Evolutionary conservation across 2,888 invertebrate genomes (phyloP).

Genomic region (Lucinisca nassula): DNA sequence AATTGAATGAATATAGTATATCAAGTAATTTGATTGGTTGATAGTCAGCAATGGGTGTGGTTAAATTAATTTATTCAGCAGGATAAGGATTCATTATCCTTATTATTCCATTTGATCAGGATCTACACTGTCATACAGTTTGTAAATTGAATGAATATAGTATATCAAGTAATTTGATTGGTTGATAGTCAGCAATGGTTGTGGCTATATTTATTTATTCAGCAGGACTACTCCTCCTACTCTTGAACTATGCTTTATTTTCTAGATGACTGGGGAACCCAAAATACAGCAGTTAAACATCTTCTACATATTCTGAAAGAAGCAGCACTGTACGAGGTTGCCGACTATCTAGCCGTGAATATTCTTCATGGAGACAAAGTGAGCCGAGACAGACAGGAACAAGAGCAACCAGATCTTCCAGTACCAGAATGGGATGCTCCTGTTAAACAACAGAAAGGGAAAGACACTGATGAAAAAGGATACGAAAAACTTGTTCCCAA

Average conservation of each 20-base stretch:
- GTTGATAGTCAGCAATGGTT: too few relatives aligned
- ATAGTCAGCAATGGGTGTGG: too few relatives aligned
- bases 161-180: too few relatives aligned
- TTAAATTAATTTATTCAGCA: too few relatives aligned
- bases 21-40: too few relatives aligned
- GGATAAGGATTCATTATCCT: too few relatives aligned
- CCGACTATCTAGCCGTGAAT: constrained; percentile 74
- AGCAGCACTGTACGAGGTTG: constrained; percentile 73
- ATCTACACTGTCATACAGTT: too few relatives aligned
- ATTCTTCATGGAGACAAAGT: constrained; percentile 71
- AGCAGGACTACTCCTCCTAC: too few relatives aligned
- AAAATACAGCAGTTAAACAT: constrained; percentile 76
- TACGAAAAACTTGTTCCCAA: not conserved
- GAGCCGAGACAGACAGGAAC: not conserved
- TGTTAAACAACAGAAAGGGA: not conserved
- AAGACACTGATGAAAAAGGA: not conserved
- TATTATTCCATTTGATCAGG: too few relatives aligned
- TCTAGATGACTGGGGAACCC: constrained; percentile 80
- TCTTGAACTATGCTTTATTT: not conserved
- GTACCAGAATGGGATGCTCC: constrained; percentile 30
- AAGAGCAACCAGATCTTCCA: not conserved
- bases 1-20: too few relatives aligned
- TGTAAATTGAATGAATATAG: too few relatives aligned
- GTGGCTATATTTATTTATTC: too few relatives aligned
- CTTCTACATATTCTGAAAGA: constrained; percentile 68